Base-by-base conservation (phyloP, 2,888 invertebrate genomes). In the Epinotia brunnichana region DNA sequence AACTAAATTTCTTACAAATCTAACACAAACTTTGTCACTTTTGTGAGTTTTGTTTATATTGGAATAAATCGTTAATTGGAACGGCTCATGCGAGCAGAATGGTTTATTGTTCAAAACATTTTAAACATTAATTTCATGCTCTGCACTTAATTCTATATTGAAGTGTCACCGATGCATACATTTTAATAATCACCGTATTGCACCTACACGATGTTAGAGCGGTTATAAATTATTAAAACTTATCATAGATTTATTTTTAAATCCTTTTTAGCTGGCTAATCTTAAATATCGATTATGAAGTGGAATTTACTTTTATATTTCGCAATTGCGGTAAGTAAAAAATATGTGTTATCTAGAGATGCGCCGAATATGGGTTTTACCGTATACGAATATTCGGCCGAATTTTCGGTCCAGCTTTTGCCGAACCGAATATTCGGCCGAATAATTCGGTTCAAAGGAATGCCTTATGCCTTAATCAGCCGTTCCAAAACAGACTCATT, bases 41-140 rank as follows among this genome's bases (percentile, higher is more conserved):
- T 41, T 24, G 21, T 24, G 21, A 24, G 21, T 24, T 24, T 24
- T 24, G 21, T 24, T 24, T 24, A 24, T 11, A 11, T 0, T 39
- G 39, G 39, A 35, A 35, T 35, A 35, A 19, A 60, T 13, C 15
- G 9, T 15, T 44, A 53, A 64, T 64, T 53, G 53, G 39, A 64
- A 64, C 35, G 10, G n/a, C 63, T 39, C 63, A 53, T 4, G 35
- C 51, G 61, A 24, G 44, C 44, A 48, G 7, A 21, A 24, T 24
- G 21, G 44, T 63, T 69, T 67, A 69, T 48, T 44, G 41, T 35
- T 39, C 57, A 41, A 53, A 15, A 44, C 41, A 61, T 64, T 61
- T 64, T 29, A 61, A 51, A 61, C 3, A 35, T 61, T 66, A 29
- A 74, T 74, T 74, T 74, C 70, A 74, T 70, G 73, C 70, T 44